A percentile compares a stretch with the other conserved stretches of the same genome.
Evolutionary conservation across 2,113 vertebrate species (phyloP).

Genomic region (Condylura cristata): DNA sequence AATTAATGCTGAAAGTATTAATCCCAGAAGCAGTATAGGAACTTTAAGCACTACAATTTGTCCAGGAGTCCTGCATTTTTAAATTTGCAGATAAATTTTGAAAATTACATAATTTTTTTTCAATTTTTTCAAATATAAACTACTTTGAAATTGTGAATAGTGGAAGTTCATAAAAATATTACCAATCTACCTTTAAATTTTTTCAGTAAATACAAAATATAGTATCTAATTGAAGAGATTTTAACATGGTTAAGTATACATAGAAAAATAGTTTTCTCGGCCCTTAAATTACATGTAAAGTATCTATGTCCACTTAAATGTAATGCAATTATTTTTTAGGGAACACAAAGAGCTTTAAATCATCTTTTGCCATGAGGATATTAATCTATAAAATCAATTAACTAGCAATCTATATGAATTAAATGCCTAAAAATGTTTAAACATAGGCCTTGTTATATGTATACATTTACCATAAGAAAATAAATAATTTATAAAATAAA

Average conservation of each 20-base stretch:
- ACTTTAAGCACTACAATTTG: constrained; percentile 3
- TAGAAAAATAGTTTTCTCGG: constrained; percentile 56
- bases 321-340: constrained; percentile 48
- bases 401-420: neutral
- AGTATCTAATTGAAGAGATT: constrained; percentile 16
- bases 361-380: constrained; percentile 42
- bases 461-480: neutral
- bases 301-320: neutral
- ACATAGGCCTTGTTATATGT: neutral
- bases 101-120: neutral
- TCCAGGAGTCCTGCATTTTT: neutral
- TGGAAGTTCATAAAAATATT: neutral
- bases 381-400: constrained; percentile 42
- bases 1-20: constrained; percentile 1
- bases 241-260: constrained; percentile 13
- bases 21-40: neutral
- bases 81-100: constrained; percentile 2
- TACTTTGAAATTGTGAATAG: neutral
- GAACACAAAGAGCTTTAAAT: constrained; percentile 40
- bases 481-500: constrained; percentile 38
- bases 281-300: constrained; percentile 30
- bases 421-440: neutral
- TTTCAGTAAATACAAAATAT: neutral
- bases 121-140: neutral
- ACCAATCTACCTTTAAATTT: neutral